Evolutionary conservation across 2,113 vertebrate genomes (phyloP), one percentile per base, ranked within the genome.

Genomic region (Microtus richardsoni): DNA sequence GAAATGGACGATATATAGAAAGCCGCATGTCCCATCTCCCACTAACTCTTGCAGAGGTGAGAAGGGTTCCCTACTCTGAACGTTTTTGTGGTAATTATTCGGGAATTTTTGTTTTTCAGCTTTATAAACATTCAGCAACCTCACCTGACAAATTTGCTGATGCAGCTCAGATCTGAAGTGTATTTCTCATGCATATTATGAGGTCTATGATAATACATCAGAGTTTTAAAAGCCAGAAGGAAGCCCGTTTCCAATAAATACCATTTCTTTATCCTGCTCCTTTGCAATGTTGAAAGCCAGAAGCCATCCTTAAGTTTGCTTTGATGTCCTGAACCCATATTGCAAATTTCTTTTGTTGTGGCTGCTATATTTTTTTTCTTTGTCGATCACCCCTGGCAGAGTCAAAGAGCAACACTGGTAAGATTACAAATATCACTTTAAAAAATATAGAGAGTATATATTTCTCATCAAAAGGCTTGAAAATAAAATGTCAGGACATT

Each of bases 171-270:
- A 88, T 44, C 33, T 88, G 44, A 60, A 89, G 30, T 52, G 89
- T 93, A 80, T 77, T 96, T 96, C 60, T 90, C 41, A 36, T 47
- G 24, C 10, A 30, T 84, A 58, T 39, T 91, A 36, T 88, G 82
- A 94, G 91, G 93, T 58, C 26, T 6, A 54, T 71, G 44, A 92
- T 30, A 26, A 79, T 68, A 44, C 16, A 21, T 88, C 80, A 83
- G 62, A 47, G 44, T 75, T 91, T 83, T 66, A 39, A 93, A 52
- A 93, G 16, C n/a, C 30, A 58, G 86, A 80, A 91, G 70, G 58
- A 97, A 91, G 71, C 73, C 19, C 84, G 14, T 89, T 80, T 77
- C 26, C 77, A 85, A 54, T 54, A 54, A 54, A 54, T 17, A 54
- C 88, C 24, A 82, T 90, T 91, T 95, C 75, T 89, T 89, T 80